These are phyloP conservation scores for Parasteatoda tepidariorum DNA, from an alignment of 1,140 invertebrate genomes.

Conservation along the genomic window DNA sequence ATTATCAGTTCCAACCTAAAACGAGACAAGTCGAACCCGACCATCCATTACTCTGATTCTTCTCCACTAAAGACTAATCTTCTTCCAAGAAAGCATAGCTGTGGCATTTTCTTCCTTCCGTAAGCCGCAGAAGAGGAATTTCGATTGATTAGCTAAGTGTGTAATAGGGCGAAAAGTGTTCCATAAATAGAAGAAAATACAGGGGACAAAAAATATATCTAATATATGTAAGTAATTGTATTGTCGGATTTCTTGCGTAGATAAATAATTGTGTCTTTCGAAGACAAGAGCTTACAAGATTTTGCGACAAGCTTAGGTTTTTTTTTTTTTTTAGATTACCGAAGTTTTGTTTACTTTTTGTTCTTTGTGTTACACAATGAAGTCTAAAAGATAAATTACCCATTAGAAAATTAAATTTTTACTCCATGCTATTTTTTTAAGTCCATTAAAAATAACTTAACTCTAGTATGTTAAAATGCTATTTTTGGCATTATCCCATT, in stretches of 20 bases:
- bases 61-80: conserved; percentile 48
- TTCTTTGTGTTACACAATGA: background rate
- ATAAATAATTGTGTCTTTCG: conserved; percentile 17
- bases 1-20: background rate
- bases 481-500: too few relatives aligned
- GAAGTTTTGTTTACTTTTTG: background rate
- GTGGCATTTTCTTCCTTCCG: conserved; percentile 13
- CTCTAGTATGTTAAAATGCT: too few relatives aligned
- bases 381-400: too few relatives aligned
- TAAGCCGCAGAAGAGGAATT: conserved; percentile 46
- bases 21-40: conserved; percentile 38
- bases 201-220: conserved; percentile 12
- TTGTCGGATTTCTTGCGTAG: conserved; percentile 7
- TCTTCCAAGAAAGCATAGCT: conserved; percentile 17
- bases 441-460: too few relatives aligned
- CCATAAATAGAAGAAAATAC: conserved; percentile 32
- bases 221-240: conserved; percentile 21
- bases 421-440: too few relatives aligned
- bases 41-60: conserved; percentile 42
- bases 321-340: background rate
- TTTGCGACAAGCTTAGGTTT: background rate
- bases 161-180: conserved; percentile 44
- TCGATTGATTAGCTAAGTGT: conserved; percentile 35
- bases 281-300: conserved; percentile 17
- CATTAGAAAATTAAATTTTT: too few relatives aligned